phyloP scores from a whole-genome alignment of 2,797 vertebrate species.

The Enteromius afrohamiltoni region DNA sequence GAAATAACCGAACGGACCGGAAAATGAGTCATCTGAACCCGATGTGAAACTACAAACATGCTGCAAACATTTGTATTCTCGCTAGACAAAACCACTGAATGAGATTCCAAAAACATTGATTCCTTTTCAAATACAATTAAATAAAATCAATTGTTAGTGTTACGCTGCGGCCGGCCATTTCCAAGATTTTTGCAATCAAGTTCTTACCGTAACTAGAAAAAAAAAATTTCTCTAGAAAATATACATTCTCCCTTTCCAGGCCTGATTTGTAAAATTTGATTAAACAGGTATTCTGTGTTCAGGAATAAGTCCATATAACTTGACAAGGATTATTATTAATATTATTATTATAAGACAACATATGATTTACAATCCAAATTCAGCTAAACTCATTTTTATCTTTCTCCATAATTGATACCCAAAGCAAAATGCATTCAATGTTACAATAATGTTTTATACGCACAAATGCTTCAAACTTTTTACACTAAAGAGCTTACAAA shows the following conservation, averaged over 20 bases:
- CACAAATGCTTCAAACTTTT: neutral
- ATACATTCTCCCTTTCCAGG: neutral
- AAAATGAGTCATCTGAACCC: neutral
- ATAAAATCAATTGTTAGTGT: neutral
- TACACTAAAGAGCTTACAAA: constrained; percentile 13
- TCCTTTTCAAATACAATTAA: neutral
- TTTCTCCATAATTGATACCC: neutral
- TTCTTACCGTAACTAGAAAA: neutral
- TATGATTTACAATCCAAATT: constrained; percentile 14
- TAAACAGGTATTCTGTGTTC: neutral
- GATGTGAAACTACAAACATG: neutral
- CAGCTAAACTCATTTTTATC: neutral
- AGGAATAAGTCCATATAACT: neutral
- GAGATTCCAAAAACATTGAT: neutral
- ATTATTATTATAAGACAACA: neutral
- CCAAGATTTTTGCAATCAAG: neutral
- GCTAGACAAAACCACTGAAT: neutral
- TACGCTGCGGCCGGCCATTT: neutral
- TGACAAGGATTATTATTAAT: neutral
- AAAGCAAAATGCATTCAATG: neutral
- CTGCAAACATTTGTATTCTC: neutral
- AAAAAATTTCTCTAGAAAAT: neutral
- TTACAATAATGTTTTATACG: neutral
- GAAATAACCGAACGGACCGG: neutral
- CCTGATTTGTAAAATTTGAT: neutral